Evolutionary conservation across 2,113 vertebrate species (phyloP).

Genomic region (Alethe castanea): DNA sequence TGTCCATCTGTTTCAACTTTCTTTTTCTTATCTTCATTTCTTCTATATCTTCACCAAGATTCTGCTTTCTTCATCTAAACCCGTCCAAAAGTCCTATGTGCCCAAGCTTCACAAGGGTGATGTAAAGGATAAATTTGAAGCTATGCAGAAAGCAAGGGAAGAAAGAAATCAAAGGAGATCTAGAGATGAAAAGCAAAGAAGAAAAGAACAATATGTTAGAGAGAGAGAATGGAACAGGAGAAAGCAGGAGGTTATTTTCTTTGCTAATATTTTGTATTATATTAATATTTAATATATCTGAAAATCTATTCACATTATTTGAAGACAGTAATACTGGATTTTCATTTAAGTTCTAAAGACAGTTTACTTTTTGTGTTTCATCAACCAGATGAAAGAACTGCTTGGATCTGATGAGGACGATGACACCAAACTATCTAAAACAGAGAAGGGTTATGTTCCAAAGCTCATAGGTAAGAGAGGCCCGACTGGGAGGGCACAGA

Average conservation of each 20-base stretch:
- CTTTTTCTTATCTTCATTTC: constrained; percentile 70
- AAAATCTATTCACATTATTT: neutral
- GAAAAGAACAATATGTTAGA: constrained; percentile 95
- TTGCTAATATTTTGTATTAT: constrained; percentile 59
- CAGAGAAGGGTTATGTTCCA: constrained; percentile 93
- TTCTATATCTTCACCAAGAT: constrained; percentile 79
- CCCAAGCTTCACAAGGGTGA: constrained; percentile 90
- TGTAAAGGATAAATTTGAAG: constrained; percentile 92
- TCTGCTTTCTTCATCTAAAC: constrained; percentile 90
- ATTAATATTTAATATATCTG: constrained; percentile 14
- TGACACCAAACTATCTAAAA: constrained; percentile 80
- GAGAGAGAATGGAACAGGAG: constrained; percentile 92
- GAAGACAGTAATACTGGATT: neutral
- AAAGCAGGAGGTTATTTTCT: constrained; percentile 91
- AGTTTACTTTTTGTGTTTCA: constrained; percentile 22
- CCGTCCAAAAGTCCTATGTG: constrained; percentile 90
- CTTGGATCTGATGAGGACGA: constrained; percentile 95
- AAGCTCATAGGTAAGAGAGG: constrained; percentile 91
- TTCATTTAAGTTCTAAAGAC: neutral
- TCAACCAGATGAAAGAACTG: constrained; percentile 84
- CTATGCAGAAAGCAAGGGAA: constrained; percentile 96
- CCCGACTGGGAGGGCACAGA: neutral
- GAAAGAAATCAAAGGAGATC: constrained; percentile 91
- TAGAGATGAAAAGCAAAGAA: constrained; percentile 91
- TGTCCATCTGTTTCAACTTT: constrained; percentile 63